Conservation (phyloP, 2,797 vertebrate species). For the Oreochromis grahami region DNA sequence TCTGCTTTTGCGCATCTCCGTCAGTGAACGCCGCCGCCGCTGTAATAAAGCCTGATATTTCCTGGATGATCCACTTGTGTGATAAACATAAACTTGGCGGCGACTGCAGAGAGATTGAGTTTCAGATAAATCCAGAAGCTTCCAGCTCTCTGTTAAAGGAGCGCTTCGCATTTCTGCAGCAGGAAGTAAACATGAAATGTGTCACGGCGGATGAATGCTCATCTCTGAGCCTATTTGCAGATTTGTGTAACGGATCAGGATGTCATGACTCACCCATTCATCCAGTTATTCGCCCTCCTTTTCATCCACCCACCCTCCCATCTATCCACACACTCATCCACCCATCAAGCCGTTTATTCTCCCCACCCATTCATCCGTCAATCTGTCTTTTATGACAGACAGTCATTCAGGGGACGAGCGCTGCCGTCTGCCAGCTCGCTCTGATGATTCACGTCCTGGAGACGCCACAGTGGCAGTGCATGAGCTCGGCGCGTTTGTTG, state of each 20-base stretch:
- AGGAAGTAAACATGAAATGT: slow-evolving; percentile 24
- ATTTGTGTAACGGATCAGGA: slow-evolving; percentile 39
- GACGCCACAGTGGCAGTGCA: neutral
- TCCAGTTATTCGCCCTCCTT: slow-evolving; percentile 1
- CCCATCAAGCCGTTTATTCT: slow-evolving; percentile 16
- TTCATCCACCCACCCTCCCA: slow-evolving; percentile 12
- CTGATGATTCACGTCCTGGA: slow-evolving; percentile 40
- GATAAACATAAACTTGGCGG: neutral
- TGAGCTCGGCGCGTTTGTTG: neutral
- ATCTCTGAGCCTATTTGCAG: slow-evolving; percentile 15
- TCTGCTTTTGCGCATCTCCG: neutral
- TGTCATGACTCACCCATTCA: slow-evolving; percentile 37
- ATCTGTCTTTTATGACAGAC: slow-evolving; percentile 28
- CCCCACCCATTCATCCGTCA: slow-evolving; percentile 34
- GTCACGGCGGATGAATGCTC: neutral
- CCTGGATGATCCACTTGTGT: neutral
- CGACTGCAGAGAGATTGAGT: fast-evolving
- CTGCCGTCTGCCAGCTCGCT: slow-evolving; percentile 14
- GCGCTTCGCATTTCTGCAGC: neutral
- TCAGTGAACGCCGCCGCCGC: neutral
- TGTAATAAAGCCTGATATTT: neutral
- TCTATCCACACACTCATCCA: slow-evolving; percentile 4
- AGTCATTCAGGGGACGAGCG: slow-evolving; percentile 17
- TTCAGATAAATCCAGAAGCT: neutral
- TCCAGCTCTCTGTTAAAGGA: neutral